These are phyloP conservation scores for Protophormia terraenovae DNA, from an alignment of 2,888 invertebrate genomes.

Conservation along the genomic window DNA sequence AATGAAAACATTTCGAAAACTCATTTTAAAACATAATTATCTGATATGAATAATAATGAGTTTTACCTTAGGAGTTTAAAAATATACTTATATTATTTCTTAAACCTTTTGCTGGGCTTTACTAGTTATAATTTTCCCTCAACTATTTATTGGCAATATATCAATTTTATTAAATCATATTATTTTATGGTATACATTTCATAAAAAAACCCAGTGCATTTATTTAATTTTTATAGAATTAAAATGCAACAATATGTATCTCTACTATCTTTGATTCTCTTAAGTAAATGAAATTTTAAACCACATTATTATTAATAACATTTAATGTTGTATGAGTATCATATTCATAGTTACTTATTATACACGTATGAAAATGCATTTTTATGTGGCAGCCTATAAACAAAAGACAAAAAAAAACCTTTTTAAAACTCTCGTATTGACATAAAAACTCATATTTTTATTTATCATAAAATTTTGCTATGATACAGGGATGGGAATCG, in stretches of 20 bases:
- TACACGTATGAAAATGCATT: background rate
- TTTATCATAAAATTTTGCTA: background rate
- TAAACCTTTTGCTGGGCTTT: background rate
- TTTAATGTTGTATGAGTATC: background rate
- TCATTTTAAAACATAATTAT: no score
- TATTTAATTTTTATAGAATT: conserved; percentile 19
- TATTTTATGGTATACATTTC: background rate
- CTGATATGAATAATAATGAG: no score
- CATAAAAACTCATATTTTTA: conserved; percentile 38
- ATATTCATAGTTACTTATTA: background rate
- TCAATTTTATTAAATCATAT: conserved; percentile 30
- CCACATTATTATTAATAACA: conserved; percentile 32
- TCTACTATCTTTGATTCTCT: conserved; percentile 5
- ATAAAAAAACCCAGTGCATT: background rate
- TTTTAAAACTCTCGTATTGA: conserved; percentile 36
- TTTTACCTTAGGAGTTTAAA: no score
- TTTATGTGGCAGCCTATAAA: background rate
- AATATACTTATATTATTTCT: no score
- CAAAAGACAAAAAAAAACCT: background rate
- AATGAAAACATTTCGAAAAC: no score
- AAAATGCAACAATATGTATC: conserved; percentile 20
- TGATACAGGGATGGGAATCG: background rate
- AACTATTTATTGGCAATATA: background rate
- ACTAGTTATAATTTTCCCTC: background rate
- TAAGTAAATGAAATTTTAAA: conserved; percentile 47